Evolutionary conservation across 2,888 invertebrate species (phyloP).

Genomic region (Leptinotarsa haldemani): DNA sequence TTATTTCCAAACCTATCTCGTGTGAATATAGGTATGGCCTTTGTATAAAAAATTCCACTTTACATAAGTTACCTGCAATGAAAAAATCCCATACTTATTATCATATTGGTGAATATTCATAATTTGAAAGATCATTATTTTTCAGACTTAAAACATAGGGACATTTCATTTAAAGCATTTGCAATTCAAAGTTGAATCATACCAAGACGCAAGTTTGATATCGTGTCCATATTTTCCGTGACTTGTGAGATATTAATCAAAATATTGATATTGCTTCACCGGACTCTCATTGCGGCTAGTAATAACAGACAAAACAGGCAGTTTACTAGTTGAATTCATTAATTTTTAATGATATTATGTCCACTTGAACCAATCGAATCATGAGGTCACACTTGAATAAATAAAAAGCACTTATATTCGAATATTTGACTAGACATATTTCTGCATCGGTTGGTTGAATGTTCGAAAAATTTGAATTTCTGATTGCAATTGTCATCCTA

Average conservation of each 20-base stretch:
- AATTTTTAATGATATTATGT: constrained; percentile 27
- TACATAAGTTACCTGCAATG: no score
- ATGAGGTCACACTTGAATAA: constrained; percentile 25
- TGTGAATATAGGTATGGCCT: no score
- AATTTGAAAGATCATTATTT: background rate
- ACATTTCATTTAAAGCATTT: background rate
- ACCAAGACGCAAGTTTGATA: background rate
- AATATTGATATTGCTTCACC: constrained; percentile 25
- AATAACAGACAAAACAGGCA: constrained; percentile 23
- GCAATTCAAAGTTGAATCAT: constrained; percentile 2
- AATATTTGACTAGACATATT: background rate
- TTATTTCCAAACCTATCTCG: no score
- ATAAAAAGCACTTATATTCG: constrained; percentile 13
- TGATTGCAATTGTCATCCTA: background rate
- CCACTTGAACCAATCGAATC: constrained; percentile 21
- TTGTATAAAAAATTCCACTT: no score
- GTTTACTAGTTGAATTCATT: constrained; percentile 18
- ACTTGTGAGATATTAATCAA: constrained; percentile 21
- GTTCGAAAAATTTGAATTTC: background rate
- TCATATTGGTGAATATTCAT: constrained; percentile 4
- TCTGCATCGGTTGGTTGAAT: background rate
- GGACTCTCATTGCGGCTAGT: constrained; percentile 1
- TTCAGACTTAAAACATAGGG: background rate
- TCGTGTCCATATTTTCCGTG: constrained; percentile 18
- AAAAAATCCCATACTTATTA: background rate